Evolutionary conservation across 92 coral and sea anemone genomes (phyloP), one percentile per base, ranked within the genome.

Genomic region (Hydrozoanthus gracilis): DNA sequence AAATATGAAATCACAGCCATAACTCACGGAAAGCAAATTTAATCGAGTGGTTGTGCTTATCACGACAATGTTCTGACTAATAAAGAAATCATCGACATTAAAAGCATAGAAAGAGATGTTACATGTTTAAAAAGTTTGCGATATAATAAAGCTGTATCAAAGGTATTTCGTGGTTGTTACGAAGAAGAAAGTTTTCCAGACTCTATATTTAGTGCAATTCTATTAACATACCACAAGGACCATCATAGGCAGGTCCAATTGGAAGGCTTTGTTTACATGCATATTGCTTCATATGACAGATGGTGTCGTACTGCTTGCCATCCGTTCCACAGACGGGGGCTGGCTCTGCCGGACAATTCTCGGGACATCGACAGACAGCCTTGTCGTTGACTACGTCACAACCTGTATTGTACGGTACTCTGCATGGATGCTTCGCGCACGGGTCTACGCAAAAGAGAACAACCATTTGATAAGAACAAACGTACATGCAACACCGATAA

Each of bases 311-410:
- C 4, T 73, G 60, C 2, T 73, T 73, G 12, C 58, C 78, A 49
- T 73, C 78, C 54, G 60, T 47, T 73, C 44, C 78, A 48, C 78
- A 73, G 13, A 73, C 78, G n/a, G 78, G 78, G 20, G 4, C 20
- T 73, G 78, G 39, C 15, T 15, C 11, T 4, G 4, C 8, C 16
- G 78, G 78, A 73, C 78, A 73, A 16, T 47, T 17, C 78, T 48
- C 50, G 60, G 78, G 78, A 50, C 78, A 73, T 49, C 44, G 78
- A 50, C 78, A 73, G 13, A 73, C 78, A 49, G 56, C 56, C 12
- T 51, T 75, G 44, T 47, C 62, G 79, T 75, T 75, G 18, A 45
- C 55, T 72, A 72, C 77, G 9, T 72, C 77, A 72, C 77, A 72
- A 2, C 77, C 77, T 4, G 55, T 72, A 46, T 45, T 72, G 15